A percentile compares a stretch with the other conserved stretches of the same genome.
Evolutionary conservation across 2,113 vertebrate species (phyloP).

Genomic region (Tychaedon coryphoeus): DNA sequence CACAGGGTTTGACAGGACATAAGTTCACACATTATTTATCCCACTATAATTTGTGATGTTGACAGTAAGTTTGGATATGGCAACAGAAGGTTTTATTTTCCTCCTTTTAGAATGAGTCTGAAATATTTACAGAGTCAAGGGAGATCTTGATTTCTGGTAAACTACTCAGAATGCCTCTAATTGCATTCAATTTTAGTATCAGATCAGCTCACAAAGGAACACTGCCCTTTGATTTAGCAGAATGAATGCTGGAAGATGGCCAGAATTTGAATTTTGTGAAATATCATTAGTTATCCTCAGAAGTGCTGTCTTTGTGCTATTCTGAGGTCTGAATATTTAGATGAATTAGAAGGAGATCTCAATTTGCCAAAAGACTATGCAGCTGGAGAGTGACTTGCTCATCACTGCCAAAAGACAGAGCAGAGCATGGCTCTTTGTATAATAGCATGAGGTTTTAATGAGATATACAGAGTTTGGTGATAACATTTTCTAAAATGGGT

Average conservation of each 20-base stretch:
- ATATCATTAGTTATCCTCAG: constrained; percentile 47
- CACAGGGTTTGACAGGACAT: accelerated
- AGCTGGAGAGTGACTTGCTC: neutral
- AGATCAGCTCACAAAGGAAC: constrained; percentile 8
- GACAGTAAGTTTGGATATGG: neutral
- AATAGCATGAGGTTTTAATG: neutral
- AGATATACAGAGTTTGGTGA: neutral
- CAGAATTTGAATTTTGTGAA: constrained; percentile 49
- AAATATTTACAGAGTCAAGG: constrained; percentile 12
- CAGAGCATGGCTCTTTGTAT: neutral
- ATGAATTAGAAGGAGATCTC: constrained; percentile 15
- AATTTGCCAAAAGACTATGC: constrained; percentile 28
- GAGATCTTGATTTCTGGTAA: constrained; percentile 5
- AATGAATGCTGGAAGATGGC: constrained; percentile 15
- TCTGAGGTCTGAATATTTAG: constrained; percentile 27
- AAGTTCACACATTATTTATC: neutral
- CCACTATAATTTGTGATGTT: neutral
- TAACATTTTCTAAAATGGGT: neutral
- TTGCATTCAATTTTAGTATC: constrained; percentile 11
- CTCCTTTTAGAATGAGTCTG: neutral
- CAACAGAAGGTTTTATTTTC: neutral
- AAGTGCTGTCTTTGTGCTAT: constrained; percentile 29
- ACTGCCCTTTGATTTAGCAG: constrained; percentile 28
- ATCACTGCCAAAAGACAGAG: neutral
- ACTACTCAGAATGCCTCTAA: neutral